These are phyloP conservation scores for Octomys mimax DNA, from an alignment of 2,797 vertebrate species.

Conservation along the genomic window DNA sequence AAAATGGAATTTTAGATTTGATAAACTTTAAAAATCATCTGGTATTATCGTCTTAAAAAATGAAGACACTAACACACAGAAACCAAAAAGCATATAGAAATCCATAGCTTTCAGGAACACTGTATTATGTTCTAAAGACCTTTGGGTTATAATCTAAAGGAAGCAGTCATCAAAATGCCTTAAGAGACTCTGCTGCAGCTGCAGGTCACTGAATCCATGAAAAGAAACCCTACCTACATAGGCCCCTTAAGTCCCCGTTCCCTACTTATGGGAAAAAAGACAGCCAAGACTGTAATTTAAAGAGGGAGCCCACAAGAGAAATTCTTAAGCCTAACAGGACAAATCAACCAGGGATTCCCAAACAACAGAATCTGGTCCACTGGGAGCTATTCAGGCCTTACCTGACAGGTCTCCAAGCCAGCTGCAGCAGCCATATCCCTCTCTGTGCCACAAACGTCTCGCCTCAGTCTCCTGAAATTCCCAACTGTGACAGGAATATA, in stretches of 20 bases:
- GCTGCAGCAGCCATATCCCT: slow-evolving; percentile 78
- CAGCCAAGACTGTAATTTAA: background rate
- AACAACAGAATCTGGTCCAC: background rate
- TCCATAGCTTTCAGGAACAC: background rate
- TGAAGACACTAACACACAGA: slow-evolving; percentile 29
- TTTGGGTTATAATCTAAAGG: background rate
- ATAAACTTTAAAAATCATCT: slow-evolving; percentile 26
- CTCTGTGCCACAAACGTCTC: slow-evolving; percentile 73
- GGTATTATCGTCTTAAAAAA: slow-evolving; percentile 25
- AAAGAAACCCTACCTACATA: background rate
- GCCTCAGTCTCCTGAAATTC: slow-evolving; percentile 81
- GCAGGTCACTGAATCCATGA: background rate
- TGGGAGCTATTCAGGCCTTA: slow-evolving; percentile 74
- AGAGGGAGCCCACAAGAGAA: slow-evolving; percentile 46
- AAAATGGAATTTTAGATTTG: slow-evolving; percentile 11
- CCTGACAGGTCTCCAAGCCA: slow-evolving; percentile 83
- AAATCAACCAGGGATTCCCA: slow-evolving; percentile 15
- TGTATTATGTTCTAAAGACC: background rate
- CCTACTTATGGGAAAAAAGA: background rate
- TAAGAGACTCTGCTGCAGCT: background rate
- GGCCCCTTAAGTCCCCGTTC: slow-evolving; percentile 10
- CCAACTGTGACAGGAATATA: slow-evolving; percentile 62
- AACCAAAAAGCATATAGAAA: background rate
- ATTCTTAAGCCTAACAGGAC: slow-evolving; percentile 40
- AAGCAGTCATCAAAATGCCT: background rate